Evolutionary conservation across 2,797 vertebrate species (phyloP), one percentile per base, ranked within the genome.

Genomic region (Buphagus erythrorhynchus): DNA sequence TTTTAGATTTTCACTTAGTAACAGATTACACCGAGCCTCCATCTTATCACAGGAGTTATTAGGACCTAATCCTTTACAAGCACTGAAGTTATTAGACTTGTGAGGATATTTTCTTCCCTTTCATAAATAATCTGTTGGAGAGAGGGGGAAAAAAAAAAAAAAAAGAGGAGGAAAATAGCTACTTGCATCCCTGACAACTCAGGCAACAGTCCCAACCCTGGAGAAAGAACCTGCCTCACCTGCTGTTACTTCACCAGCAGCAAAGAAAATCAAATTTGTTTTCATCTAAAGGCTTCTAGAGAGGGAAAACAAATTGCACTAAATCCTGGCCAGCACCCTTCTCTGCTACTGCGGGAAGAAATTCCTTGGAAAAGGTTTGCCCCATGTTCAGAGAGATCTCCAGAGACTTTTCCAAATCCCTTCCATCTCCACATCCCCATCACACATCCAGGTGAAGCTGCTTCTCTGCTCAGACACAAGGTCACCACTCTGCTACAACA

Each of bases 31-130:
- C 52, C 10, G 0, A 94, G 81, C 54, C 84, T 93, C 93, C 95
- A 93, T 92, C 84, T 96, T 95, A 97, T 92, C 92, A 2, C 28
- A 86, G 84, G 13, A 93, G 72, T 90, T 93, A 95, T 95, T 91
- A 94, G 75, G 87, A 86, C 43, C 65, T 95, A 94, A 94, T 92
- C 95, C 73, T 77, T 90, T 75, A 68, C 65, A 93, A 95, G 84
- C 72, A 83, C 82, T 78, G 3, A 88, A 93, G 85, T 90, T 93
- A 95, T 83, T 91, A 94, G 65, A 77, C 78, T 89, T 95, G 78
- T 65, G 88, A 96, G 74, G 91, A 66, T 92, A 87, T 90, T 90
- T 94, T 84, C 76, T 85, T 73, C 75, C 81, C 26, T 69, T 63
- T 78, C 19, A 48, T 71, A 96, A 92, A 91, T 91, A 91, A 91